Percentiles rank a stretch among this genome's conserved stretches.
phyloP scores from a whole-genome alignment of 2,113 vertebrate species.

The Phrynosoma blainvillii region DNA sequence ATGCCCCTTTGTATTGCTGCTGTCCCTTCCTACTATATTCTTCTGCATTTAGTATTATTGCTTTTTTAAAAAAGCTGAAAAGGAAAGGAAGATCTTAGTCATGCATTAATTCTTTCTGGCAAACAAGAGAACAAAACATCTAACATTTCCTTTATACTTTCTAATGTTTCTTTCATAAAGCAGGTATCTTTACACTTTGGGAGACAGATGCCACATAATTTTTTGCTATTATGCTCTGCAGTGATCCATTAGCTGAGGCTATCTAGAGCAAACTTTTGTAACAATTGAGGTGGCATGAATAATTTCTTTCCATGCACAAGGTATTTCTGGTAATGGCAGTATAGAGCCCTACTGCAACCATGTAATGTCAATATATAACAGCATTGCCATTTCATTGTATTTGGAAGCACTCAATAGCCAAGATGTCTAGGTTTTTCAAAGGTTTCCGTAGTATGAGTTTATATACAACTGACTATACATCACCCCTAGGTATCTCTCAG shows the following conservation, averaged over 20 bases:
- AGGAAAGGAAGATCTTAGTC: not conserved
- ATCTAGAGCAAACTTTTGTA: not conserved
- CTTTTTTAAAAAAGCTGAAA: not conserved
- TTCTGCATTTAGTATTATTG: not conserved
- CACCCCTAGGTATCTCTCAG: conserved; percentile 13
- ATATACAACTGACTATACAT: conserved; percentile 43
- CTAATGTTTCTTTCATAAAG: not conserved
- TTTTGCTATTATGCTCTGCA: conserved; percentile 3
- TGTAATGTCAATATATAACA: conserved; percentile 5
- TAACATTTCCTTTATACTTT: not conserved
- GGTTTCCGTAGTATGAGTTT: not conserved
- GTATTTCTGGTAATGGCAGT: not conserved
- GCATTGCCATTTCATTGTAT: fast-evolving
- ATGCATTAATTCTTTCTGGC: not conserved
- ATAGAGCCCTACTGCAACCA: not conserved
- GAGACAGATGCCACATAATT: not conserved
- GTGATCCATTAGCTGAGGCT: not conserved
- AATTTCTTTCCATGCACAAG: not conserved
- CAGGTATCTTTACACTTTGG: not conserved
- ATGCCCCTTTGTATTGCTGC: no score
- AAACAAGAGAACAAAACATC: not conserved
- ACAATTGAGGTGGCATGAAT: not conserved
- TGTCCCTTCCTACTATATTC: not conserved
- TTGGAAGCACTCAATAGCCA: not conserved
- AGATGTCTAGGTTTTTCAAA: not conserved